phyloP scores from a whole-genome alignment of 2,888 invertebrate species.

The Drosophila atroscutellata region DNA sequence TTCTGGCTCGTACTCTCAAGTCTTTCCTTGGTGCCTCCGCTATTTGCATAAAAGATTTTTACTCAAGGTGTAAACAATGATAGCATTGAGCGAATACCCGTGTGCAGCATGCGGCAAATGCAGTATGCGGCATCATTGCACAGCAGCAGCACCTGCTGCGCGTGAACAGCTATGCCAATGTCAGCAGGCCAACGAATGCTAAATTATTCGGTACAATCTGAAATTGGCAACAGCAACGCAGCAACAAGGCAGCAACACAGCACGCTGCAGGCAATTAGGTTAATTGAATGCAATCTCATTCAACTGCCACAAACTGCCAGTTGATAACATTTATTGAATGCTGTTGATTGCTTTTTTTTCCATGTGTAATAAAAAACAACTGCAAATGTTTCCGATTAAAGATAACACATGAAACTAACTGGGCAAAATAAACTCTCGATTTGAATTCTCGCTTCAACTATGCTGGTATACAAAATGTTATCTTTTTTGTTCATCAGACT shows the following conservation, averaged over 20 bases:
- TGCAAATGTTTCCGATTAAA: not conserved
- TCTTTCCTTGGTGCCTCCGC: conserved; percentile 6
- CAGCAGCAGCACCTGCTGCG: conserved; percentile 1
- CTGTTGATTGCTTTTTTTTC: not conserved
- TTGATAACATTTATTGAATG: conserved; percentile 7
- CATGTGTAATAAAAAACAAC: not conserved
- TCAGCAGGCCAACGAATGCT: conserved; percentile 54
- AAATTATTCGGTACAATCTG: conserved; percentile 29
- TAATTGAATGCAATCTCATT: conserved; percentile 8
- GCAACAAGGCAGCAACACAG: conserved; percentile 16
- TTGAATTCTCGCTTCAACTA: not conserved
- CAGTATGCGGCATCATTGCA: conserved; percentile 5
- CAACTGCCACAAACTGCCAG: not conserved
- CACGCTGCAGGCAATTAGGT: conserved; percentile 28
- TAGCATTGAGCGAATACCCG: conserved; percentile 11
- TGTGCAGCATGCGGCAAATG: not conserved
- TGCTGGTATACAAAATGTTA: not conserved
- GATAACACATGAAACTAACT: not conserved
- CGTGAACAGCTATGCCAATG: conserved; percentile 53
- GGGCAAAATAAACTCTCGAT: not conserved
- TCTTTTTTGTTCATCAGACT: not conserved
- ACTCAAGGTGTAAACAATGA: conserved; percentile 62
- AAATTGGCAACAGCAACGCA: not conserved
- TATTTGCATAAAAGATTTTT: conserved; percentile 66
- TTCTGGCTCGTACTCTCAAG: conserved; percentile 9